Evolutionary conservation across 2,888 invertebrate genomes (phyloP).

Genomic region (Cataglyphis livida): DNA sequence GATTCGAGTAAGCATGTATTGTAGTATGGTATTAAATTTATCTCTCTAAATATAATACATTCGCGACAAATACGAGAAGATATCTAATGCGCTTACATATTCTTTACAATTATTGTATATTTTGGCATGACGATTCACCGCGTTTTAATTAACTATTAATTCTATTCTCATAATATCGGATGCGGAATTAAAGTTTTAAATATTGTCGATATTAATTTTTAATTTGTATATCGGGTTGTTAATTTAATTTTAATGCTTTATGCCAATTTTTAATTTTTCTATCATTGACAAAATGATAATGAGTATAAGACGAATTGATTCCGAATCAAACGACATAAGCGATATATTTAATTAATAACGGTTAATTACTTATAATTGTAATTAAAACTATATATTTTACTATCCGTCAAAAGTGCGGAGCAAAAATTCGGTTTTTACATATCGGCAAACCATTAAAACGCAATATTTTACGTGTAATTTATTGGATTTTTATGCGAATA

Average conservation of each 20-base stretch:
- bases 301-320: background rate
- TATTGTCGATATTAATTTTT: background rate
- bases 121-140: background rate
- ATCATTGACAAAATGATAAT: background rate
- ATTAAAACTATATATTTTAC: background rate
- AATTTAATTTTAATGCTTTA: too few relatives aligned
- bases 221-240: background rate
- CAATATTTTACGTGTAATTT: background rate
- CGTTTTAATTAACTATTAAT: background rate
- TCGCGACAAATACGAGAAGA: background rate
- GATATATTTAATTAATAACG: background rate
- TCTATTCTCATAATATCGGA: background rate
- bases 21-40: background rate
- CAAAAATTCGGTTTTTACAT: background rate
- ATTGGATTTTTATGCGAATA: background rate
- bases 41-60: background rate
- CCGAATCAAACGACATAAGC: background rate
- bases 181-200: background rate
- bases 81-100: background rate
- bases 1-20: too few relatives aligned
- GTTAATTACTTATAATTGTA: background rate
- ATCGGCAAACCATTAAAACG: background rate
- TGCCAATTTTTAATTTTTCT: background rate
- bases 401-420: background rate
- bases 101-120: background rate